Conservation (phyloP, 1,140 invertebrate genomes). For the Apocrypta bakeri region DNA sequence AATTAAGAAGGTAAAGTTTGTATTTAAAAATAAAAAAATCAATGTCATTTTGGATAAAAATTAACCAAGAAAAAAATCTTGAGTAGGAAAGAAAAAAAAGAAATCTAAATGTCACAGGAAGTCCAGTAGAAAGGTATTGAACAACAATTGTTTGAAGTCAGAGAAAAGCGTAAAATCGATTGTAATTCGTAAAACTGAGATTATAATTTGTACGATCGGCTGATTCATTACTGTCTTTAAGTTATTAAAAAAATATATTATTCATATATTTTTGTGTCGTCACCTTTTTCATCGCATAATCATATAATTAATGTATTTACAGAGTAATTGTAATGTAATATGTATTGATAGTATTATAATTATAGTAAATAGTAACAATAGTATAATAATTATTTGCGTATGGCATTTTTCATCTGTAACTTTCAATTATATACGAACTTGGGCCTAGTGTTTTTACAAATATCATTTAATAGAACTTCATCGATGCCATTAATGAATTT, state of each 20-base stretch:
- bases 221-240: background rate
- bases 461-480: conserved; percentile 7
- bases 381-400: background rate
- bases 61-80: no score
- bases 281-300: background rate
- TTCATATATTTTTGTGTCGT: conserved; percentile 7
- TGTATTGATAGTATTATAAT: background rate
- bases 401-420: background rate
- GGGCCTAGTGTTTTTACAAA: background rate
- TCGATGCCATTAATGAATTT: background rate
- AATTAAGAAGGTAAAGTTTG: no score
- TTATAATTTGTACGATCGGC: no score
- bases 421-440: conserved; percentile 1
- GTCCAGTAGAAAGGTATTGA: no score
- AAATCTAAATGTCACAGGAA: no score
- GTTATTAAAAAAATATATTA: conserved; percentile 31
- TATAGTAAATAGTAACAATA: background rate
- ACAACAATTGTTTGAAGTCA: no score
- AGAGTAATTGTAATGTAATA: conserved; percentile 13
- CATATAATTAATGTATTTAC: conserved; percentile 36
- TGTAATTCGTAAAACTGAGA: no score
- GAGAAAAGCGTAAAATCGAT: background rate
- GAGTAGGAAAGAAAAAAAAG: no score
- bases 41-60: no score
- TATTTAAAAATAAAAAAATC: no score